Evolutionary conservation across 2,888 invertebrate genomes (phyloP), one percentile per base, ranked within the genome.

Genomic region (Kuschelorhynchus macadamiae): DNA sequence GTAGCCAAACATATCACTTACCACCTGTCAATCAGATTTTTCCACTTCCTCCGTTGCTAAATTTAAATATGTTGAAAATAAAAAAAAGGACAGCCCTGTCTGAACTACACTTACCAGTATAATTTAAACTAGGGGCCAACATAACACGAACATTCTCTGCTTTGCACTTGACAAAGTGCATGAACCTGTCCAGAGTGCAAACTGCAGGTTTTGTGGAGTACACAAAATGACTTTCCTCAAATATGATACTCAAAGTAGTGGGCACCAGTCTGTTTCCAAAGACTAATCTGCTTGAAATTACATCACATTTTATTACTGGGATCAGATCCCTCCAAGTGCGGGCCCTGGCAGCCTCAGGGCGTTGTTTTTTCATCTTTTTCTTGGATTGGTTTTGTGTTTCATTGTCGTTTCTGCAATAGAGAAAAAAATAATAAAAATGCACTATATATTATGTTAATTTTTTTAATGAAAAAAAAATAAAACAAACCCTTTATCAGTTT

Each of bases 191-290:
- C 70, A 97, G 87, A 25, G 93, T 91, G 11, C 97, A 97, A 1
- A 96, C 95, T 0, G 97, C 95, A 3, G 96, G 96, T 82, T 96
- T 96, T 5, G 97, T 97, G 69, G 97, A 96, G 82, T 97, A 98
- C 25, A 95, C 92, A 81, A 97, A 91, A 81, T 96, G 95, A 7
- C 95, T 93, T 84, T 98, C 97, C 83, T 98, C 98, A 52, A 97
- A 92, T 63, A 92, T 94, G 76, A 96, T 90, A 14, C 95, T 94
- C 61, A 98, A 85, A 0, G 97, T 97, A 12, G 97, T 96, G 0
- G 98, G 98, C 18, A 98, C 91, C 71, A 97, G 85, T 70, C 95
- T 90, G 85, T 98, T 99, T 30, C 98, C 98, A 83, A 97, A 97
- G 3, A 98, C 95, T 71, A 97, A 87, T 70, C 97, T 91, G 49